Percentiles rank a stretch among this genome's conserved stretches.
phyloP scores from a whole-genome alignment of 1,140 invertebrate genomes.

The Babylonia areolata region DNA sequence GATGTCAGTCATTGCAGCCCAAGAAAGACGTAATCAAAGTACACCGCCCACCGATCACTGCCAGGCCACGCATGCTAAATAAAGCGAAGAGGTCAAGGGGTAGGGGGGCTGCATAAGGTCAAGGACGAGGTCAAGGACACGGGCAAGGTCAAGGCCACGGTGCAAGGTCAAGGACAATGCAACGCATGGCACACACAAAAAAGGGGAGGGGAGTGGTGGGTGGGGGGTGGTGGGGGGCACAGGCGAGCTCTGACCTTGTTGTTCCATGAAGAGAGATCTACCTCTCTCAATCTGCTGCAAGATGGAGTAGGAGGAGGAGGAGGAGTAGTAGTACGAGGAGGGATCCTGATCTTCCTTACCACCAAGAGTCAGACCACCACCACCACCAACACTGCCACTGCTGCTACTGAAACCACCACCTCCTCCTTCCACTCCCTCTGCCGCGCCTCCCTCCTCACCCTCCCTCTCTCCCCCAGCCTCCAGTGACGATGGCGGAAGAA shows the following conservation, averaged over 20 bases:
- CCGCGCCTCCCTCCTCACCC: neutral
- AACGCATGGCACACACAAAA: neutral
- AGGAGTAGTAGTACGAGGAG: too few species aligned
- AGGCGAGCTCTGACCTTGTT: conserved; percentile 84
- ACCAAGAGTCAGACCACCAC: neutral
- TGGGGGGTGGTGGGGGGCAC: neutral
- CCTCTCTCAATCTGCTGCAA: conserved; percentile 93
- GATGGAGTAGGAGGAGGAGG: too few species aligned
- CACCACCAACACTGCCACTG: conserved; percentile 29
- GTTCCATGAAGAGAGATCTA: conserved; percentile 88
- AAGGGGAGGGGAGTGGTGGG: neutral
- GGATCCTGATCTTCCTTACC: conserved; percentile 84
- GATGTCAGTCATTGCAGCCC: too few species aligned
- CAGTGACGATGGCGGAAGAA: conserved; percentile 3
- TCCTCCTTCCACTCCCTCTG: neutral
- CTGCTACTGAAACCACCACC: neutral
- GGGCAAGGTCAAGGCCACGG: too few species aligned
- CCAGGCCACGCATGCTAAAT: too few species aligned
- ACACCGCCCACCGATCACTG: too few species aligned
- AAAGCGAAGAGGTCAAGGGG: neutral
- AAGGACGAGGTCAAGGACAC: too few species aligned
- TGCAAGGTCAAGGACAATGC: neutral
- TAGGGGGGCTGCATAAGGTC: too few species aligned
- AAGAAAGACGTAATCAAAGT: too few species aligned
- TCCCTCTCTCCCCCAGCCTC: neutral